A percentile compares a stretch with the other conserved stretches of the same genome.
Conservation (phyloP, 1,140 invertebrate genomes). For the Drosophila orena region DNA sequence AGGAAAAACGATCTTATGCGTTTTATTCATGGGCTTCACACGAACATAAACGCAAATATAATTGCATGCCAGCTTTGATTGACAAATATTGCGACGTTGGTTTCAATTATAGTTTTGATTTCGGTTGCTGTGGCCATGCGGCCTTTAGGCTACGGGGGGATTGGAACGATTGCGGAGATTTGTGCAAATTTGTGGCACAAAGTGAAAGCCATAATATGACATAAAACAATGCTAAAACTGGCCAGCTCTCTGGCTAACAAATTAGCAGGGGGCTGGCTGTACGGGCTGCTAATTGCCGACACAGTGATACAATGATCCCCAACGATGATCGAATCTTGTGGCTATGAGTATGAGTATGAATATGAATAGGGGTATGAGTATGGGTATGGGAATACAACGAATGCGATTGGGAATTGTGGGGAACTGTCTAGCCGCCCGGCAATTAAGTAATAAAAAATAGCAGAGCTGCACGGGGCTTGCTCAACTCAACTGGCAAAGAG, state of each 20-base stretch:
- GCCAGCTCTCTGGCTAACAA: slow-evolving; percentile 24
- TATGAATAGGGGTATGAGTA: no score
- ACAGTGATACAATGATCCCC: slow-evolving; percentile 38
- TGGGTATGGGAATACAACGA: neutral
- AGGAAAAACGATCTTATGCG: neutral
- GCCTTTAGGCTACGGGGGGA: neutral
- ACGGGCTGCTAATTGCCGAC: slow-evolving; percentile 60
- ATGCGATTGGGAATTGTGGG: slow-evolving; percentile 28
- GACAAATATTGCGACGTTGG: slow-evolving; percentile 2
- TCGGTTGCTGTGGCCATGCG: neutral
- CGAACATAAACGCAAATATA: neutral
- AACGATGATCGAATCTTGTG: slow-evolving; percentile 28
- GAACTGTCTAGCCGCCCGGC: slow-evolving; percentile 34
- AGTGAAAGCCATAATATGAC: slow-evolving; percentile 44
- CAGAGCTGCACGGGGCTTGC: slow-evolving; percentile 48
- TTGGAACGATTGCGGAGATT: slow-evolving; percentile 1
- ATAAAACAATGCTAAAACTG: slow-evolving; percentile 32
- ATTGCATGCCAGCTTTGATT: slow-evolving; percentile 9
- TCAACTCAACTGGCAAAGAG: slow-evolving; percentile 36
- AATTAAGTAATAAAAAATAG: slow-evolving; percentile 74
- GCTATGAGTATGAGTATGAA: no score
- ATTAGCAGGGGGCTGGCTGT: slow-evolving; percentile 35
- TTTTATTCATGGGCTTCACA: neutral
- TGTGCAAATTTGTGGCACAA: slow-evolving; percentile 41
- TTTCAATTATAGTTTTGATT: neutral